Evolutionary conservation across 2,113 vertebrate genomes (phyloP), one percentile per base, ranked within the genome.

Genomic region (Tor tambroides): DNA sequence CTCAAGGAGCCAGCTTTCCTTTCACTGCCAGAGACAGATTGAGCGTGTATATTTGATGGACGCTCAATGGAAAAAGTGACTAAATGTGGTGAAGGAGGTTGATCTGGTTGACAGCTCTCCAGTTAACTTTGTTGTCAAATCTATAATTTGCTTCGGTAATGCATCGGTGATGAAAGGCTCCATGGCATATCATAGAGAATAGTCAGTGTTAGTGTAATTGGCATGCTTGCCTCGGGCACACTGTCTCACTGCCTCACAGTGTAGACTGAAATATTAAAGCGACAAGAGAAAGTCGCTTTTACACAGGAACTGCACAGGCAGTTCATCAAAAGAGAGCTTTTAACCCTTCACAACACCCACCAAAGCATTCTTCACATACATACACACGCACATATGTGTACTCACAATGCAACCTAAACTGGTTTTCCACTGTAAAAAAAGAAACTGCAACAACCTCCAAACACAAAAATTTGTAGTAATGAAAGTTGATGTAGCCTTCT

Each of bases 171-270:
- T 74, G 79, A 89, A 74, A 90, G 84, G 86, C 86, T 86, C 43
- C 83, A 74, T 87, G 89, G 89, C 87, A 83, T 65, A 91, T 91
- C 89, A 35, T 87, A 90, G 80, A 81, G 83, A 91, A 85, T 89
- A 88, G 91, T 89, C 90, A 93, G 90, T 85, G 88, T 89, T 91
- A 90, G 90, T 91, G 88, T 89, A 90, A 93, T 93, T 89, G 69
- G 38, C 72, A 80, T 69, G 83, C 49, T 88, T 74, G 89, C 90
- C 91, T 75, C 17, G 21, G 91, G 93, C 91, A 23, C 88, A 85
- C 89, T 91, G 91, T n/a, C n/a, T 87, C 86, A 90, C 88, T 88
- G 91, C 90, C 91, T 91, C 92, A 91, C 89, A 72, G 54, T 63
- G 85, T 78, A 87, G 89, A 80, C n/a, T n/a, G n/a, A 10, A 43